A percentile compares a stretch with the other conserved stretches of the same genome.
Evolutionary conservation across 2,113 vertebrate species (phyloP).

Genomic region (Cyanocitta stelleri): DNA sequence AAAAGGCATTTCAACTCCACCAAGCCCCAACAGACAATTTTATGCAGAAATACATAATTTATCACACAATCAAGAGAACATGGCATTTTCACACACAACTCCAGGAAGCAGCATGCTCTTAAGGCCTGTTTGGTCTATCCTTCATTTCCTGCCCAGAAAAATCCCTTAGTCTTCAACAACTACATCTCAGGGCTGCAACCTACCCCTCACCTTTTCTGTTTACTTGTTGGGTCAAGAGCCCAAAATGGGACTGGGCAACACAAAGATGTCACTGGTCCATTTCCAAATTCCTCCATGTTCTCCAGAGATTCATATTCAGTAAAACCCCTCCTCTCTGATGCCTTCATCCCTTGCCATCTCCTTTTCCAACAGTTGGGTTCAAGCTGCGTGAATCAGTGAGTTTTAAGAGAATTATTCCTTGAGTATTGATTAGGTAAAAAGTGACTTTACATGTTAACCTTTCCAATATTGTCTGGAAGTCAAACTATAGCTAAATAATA

Average conservation of each 20-base stretch:
- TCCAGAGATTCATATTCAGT: background rate
- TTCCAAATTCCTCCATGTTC: background rate
- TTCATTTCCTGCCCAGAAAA: background rate
- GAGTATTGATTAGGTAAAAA: background rate
- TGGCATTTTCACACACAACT: background rate
- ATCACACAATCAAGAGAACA: background rate
- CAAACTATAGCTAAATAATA: background rate
- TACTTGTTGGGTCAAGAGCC: background rate
- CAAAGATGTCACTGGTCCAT: background rate
- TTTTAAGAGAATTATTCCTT: background rate
- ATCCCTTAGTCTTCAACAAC: background rate
- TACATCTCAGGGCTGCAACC: background rate
- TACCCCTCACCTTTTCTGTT: background rate
- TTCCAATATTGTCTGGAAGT: background rate
- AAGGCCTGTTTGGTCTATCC: background rate
- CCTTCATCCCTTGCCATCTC: background rate
- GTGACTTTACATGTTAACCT: background rate
- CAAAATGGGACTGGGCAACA: background rate
- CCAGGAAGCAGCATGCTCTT: background rate
- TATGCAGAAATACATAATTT: background rate
- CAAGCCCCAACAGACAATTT: background rate
- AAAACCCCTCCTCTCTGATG: background rate
- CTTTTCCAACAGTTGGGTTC: background rate
- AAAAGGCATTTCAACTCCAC: background rate
- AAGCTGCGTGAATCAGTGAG: background rate